Conservation (phyloP, 2,113 vertebrate species). For the Scalopus aquaticus region DNA sequence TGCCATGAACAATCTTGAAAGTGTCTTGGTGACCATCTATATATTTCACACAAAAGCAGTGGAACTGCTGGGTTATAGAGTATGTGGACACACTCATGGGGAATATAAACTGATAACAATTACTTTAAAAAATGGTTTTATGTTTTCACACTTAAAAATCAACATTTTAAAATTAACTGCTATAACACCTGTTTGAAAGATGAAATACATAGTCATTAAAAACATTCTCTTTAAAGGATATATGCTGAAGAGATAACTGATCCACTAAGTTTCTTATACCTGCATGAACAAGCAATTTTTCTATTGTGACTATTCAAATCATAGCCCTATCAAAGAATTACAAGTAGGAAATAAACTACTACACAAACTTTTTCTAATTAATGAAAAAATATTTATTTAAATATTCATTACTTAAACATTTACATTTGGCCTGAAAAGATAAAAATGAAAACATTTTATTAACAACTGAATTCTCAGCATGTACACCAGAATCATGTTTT, state of each 20-base stretch:
- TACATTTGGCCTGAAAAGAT: neutral
- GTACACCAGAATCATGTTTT: neutral
- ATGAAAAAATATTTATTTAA: neutral
- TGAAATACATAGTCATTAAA: neutral
- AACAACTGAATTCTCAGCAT: neutral
- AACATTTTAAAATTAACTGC: constrained; percentile 44
- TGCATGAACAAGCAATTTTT: neutral
- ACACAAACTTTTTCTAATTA: neutral
- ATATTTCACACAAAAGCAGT: neutral
- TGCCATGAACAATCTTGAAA: neutral
- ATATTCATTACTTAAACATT: constrained; percentile 22
- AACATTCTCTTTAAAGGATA: neutral
- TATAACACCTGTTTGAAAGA: neutral
- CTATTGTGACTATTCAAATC: neutral
- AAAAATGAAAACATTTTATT: neutral
- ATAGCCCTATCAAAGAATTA: neutral
- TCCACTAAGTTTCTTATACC: neutral
- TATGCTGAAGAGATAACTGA: neutral
- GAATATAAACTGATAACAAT: neutral
- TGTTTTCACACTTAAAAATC: neutral
- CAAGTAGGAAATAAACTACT: constrained; percentile 22
- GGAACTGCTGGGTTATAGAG: neutral
- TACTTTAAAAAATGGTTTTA: neutral
- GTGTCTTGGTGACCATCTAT: neutral
- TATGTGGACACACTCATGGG: neutral